phyloP scores from a whole-genome alignment of 2,113 vertebrate species.

The Psittacara wagleri region DNA sequence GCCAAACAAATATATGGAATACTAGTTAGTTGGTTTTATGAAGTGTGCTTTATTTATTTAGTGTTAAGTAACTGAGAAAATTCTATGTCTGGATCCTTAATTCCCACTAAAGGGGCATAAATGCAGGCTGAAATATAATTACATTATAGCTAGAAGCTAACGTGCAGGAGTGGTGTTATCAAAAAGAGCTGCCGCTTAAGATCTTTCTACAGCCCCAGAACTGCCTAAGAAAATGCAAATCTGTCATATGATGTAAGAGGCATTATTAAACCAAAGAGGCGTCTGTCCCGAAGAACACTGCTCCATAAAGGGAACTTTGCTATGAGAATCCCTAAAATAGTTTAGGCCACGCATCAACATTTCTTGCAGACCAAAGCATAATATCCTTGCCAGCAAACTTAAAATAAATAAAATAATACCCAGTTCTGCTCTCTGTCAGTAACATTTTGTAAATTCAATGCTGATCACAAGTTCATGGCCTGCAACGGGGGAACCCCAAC shows the following conservation, averaged over 20 bases:
- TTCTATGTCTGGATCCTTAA: background rate
- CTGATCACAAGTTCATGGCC: background rate
- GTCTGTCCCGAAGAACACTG: background rate
- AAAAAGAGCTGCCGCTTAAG: constrained; percentile 10
- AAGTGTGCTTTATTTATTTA: background rate
- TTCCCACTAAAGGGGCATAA: background rate
- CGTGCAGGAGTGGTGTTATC: background rate
- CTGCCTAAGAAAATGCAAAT: constrained; percentile 42
- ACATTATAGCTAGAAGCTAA: constrained; percentile 29
- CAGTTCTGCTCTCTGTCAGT: background rate
- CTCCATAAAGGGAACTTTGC: background rate
- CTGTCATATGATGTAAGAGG: constrained; percentile 5
- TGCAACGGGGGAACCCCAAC: background rate
- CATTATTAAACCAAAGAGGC: constrained; percentile 30
- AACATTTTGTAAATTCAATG: background rate
- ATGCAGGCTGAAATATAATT: constrained; percentile 16
- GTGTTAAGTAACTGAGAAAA: background rate
- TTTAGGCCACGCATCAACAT: constrained; percentile 6
- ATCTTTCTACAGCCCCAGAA: background rate
- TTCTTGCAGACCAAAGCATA: background rate
- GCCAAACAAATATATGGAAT: background rate
- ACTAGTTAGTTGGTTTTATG: background rate
- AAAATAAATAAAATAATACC: background rate
- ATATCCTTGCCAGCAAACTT: background rate
- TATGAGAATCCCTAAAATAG: background rate